phyloP scores from a whole-genome alignment of 2,888 invertebrate genomes.

The Drosophila colorata region DNA sequence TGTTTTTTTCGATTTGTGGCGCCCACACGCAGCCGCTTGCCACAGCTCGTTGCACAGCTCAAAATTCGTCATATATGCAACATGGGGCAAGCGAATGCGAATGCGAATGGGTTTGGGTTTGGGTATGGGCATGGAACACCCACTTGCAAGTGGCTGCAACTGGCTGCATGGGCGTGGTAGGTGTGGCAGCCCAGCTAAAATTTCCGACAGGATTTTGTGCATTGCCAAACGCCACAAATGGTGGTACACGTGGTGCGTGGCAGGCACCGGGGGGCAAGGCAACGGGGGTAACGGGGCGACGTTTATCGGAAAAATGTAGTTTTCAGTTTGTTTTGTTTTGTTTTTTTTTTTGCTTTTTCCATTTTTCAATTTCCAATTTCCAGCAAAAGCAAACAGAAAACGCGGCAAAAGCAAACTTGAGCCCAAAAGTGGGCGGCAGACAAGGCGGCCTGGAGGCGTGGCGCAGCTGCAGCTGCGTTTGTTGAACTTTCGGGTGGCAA shows the following conservation, averaged over 20 bases:
- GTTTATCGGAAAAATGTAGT: too few relatives aligned
- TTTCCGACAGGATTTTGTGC: slow-evolving; percentile 69
- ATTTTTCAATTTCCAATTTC: too few relatives aligned
- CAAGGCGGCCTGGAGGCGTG: slow-evolving; percentile 36
- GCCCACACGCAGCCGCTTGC: slow-evolving; percentile 68
- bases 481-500: slow-evolving; percentile 59
- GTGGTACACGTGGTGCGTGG: slow-evolving; percentile 21
- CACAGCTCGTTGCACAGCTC: slow-evolving; percentile 36
- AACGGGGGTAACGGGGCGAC: too few relatives aligned
- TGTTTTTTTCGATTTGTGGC: slow-evolving; percentile 52
- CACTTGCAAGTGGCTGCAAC: slow-evolving; percentile 51
- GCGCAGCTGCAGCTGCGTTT: slow-evolving; percentile 53
- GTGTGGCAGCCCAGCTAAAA: slow-evolving; percentile 59
- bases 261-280: background rate
- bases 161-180: slow-evolving; percentile 52
- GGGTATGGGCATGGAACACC: slow-evolving; percentile 50
- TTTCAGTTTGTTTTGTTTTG: slow-evolving; percentile 4
- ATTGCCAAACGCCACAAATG: slow-evolving; percentile 32
- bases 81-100: slow-evolving; percentile 48
- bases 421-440: slow-evolving; percentile 54
- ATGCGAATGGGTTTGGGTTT: slow-evolving; percentile 18
- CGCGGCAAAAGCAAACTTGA: slow-evolving; percentile 17
- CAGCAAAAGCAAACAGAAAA: slow-evolving; percentile 40
- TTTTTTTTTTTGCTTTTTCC: background rate
- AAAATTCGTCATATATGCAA: slow-evolving; percentile 76